Base-by-base conservation (phyloP, 2,888 invertebrate species). In the Artemia sinica region DNA sequence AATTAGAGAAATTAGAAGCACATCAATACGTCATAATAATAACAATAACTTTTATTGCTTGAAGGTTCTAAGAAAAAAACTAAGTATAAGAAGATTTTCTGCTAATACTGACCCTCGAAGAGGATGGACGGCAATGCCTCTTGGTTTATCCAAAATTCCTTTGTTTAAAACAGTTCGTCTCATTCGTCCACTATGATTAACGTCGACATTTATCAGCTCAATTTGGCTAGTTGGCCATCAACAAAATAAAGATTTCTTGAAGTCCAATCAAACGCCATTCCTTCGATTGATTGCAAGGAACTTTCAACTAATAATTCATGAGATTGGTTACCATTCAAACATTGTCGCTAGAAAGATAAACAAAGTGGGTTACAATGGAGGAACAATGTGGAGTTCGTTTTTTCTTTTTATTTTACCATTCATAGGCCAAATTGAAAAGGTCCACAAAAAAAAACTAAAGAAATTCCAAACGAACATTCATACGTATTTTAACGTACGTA, bases 231-330 rank as follows among this genome's bases (percentile, higher is more conserved):
- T 69, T 84, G 82, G 0, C 89, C 89, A 75, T 93, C 91, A 0
- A 91, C 89, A 76, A 92, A 92, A 79, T 90, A 94, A 14, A 94
- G 77, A 70, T 88, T 86, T 71, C 88, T 85, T 0, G 89, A 88
- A 13, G 91, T 85, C 90, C 91, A 93, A 77, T 94, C 93, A 68
- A 87, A 83, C 0, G 91, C 88, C 85, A 93, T 86, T 2, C 91
- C 90, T 78, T 92, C 91, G 58, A 93, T 86, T 9, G 89, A 88
- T 18, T 86, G 83, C 70, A 91, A 77, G 73, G 88, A 85, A 0
- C 83, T 84, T 67, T 86, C 85, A 0, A 91, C 85, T 0, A 91
- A 79, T 14, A 86, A 82, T 77, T 89, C 88, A 7, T 84, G 82
- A 10, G 79, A 78, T 63, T 81, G 81, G 0, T 81, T 82, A 8